A percentile compares a stretch with the other conserved stretches of the same genome.
Conservation (phyloP, 2,113 vertebrate genomes). For the Oplegnathus fasciatus region DNA sequence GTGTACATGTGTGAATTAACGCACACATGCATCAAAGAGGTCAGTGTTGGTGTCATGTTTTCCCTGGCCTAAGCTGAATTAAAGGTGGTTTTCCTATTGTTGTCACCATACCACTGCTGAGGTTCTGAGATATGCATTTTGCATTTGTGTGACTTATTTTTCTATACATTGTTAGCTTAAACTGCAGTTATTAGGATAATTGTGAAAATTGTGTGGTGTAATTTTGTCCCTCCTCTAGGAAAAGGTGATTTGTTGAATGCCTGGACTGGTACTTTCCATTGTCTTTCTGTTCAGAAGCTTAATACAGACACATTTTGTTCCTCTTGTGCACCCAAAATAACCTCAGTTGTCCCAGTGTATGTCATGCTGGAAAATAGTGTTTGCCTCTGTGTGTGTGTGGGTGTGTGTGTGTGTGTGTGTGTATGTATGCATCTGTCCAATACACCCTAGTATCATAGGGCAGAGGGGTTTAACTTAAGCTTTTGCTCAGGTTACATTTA, state of each 20-base stretch:
- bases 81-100: not conserved
- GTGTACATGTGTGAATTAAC: constrained; percentile 3
- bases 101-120: not conserved
- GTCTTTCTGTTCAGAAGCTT: constrained; percentile 26
- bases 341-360: constrained; percentile 16
- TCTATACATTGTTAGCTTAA: not conserved
- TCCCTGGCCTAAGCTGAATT: not conserved
- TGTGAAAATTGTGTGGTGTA: not conserved
- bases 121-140: not conserved
- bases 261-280: constrained; percentile 27
- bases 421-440: not conserved
- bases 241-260: constrained; percentile 25
- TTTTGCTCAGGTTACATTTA: constrained; percentile 35
- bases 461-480: constrained; percentile 23
- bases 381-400: not conserved
- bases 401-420: not conserved
- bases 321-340: constrained; percentile 53
- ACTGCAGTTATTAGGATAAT: not conserved
- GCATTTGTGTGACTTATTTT: not conserved
- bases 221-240: not conserved
- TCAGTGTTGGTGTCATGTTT: not conserved
- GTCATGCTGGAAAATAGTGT: constrained; percentile 43
- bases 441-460: not conserved
- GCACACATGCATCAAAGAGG: not conserved
- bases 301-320: constrained; percentile 40